Conservation (phyloP, 2,797 vertebrate genomes). For the Mormyrus hasselquistii region DNA sequence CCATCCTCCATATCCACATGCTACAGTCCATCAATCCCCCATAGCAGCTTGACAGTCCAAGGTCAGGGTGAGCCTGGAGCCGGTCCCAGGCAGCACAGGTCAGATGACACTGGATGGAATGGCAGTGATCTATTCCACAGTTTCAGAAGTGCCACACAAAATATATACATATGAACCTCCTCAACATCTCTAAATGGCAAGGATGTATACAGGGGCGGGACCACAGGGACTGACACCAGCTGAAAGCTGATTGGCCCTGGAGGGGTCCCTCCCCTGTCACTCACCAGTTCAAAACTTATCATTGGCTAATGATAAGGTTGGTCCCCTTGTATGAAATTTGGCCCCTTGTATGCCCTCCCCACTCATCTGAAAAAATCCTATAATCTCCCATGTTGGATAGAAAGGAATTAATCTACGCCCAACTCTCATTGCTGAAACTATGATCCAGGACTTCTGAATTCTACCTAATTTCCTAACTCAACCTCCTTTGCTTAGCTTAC, state of each 20-base stretch:
- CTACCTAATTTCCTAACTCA: neutral
- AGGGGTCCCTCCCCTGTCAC: neutral
- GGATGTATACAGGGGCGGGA: neutral
- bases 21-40: neutral
- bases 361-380: neutral
- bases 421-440: neutral
- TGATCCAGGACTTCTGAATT: neutral
- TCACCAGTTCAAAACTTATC: neutral
- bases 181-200: neutral
- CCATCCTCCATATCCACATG: neutral
- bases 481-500: neutral
- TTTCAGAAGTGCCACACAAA: neutral
- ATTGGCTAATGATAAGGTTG: neutral
- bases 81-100: neutral
- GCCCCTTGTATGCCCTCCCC: neutral
- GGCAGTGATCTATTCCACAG: neutral
- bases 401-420: neutral
- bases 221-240: neutral
- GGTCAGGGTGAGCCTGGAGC: neutral
- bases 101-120: neutral
- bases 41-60: neutral
- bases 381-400: neutral
- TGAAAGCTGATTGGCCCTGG: neutral
- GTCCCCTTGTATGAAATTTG: neutral
- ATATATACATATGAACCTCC: neutral